Evolutionary conservation across 2,797 vertebrate species (phyloP).

Genomic region (Oreochromis grahami): DNA sequence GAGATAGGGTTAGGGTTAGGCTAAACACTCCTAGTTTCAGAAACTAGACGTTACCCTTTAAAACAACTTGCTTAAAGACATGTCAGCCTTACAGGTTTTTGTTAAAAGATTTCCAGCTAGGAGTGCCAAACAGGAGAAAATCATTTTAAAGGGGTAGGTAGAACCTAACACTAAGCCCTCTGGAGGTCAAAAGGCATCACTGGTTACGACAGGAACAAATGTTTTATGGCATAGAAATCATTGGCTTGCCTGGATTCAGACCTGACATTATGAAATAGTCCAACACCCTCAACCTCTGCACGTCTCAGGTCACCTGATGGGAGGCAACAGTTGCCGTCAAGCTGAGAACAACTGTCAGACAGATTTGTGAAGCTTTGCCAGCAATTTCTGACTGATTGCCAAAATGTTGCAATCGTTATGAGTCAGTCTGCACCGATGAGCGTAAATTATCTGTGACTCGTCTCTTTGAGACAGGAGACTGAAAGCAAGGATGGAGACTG

Average conservation of each 20-base stretch:
- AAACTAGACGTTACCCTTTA: background rate
- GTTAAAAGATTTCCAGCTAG: background rate
- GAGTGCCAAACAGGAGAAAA: background rate
- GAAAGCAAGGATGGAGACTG: background rate
- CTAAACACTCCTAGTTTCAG: background rate
- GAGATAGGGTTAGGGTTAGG: background rate
- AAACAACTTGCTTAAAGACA: background rate
- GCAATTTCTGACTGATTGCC: background rate
- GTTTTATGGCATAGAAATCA: background rate
- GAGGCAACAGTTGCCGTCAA: background rate
- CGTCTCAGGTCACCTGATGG: background rate
- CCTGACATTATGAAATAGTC: fast-evolving
- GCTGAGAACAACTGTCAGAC: background rate
- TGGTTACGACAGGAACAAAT: background rate
- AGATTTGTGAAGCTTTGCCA: background rate
- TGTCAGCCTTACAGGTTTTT: background rate
- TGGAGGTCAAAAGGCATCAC: background rate
- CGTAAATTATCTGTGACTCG: background rate
- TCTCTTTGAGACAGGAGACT: background rate
- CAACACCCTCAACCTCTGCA: background rate
- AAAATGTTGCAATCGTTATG: background rate
- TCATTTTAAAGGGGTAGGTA: background rate
- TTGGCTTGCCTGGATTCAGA: background rate
- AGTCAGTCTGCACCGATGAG: fast-evolving
- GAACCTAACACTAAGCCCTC: background rate